Evolutionary conservation across 1,140 invertebrate species (phyloP).

Genomic region (Chymomyza costata): DNA sequence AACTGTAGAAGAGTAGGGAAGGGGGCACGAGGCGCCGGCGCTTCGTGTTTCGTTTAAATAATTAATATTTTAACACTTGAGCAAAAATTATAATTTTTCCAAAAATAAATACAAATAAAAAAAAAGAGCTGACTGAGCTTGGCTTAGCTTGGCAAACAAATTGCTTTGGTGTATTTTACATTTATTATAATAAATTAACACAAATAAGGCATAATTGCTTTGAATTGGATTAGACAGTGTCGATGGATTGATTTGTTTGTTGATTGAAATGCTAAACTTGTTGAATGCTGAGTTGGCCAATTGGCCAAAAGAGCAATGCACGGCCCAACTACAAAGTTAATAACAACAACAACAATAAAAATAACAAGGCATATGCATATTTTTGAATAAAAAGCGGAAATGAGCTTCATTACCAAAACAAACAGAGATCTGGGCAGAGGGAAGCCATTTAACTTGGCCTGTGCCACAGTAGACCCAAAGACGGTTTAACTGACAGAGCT

Average conservation of each 20-base stretch:
- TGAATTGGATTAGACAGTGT: slow-evolving; percentile 52
- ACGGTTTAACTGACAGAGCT: slow-evolving; percentile 11
- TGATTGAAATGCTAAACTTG: slow-evolving; percentile 54
- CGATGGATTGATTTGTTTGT: slow-evolving; percentile 6
- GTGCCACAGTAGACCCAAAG: slow-evolving; percentile 9
- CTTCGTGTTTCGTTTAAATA: slow-evolving; percentile 72
- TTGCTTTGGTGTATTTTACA: slow-evolving; percentile 58
- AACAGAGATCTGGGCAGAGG: slow-evolving; percentile 43
- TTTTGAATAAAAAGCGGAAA: slow-evolving; percentile 64
- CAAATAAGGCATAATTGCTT: slow-evolving; percentile 63
- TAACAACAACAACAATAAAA: slow-evolving; percentile 17
- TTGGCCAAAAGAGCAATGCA: not conserved
- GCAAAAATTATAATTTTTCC: slow-evolving; percentile 50
- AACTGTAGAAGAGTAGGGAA: slow-evolving; percentile 71
- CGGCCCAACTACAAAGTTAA: slow-evolving; percentile 31
- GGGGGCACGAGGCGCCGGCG: slow-evolving; percentile 63
- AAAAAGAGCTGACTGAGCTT: slow-evolving; percentile 19
- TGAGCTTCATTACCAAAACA: slow-evolving; percentile 75
- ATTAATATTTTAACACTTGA: slow-evolving; percentile 71
- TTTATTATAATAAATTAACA: slow-evolving; percentile 71
- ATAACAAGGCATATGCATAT: slow-evolving; percentile 45
- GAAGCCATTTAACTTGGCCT: not conserved
- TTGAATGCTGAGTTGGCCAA: slow-evolving; percentile 13
- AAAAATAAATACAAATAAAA: slow-evolving; percentile 16
- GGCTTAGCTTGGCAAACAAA: too few species aligned